Conservation (phyloP, 2,888 invertebrate species). For the Metellina segmentata region DNA sequence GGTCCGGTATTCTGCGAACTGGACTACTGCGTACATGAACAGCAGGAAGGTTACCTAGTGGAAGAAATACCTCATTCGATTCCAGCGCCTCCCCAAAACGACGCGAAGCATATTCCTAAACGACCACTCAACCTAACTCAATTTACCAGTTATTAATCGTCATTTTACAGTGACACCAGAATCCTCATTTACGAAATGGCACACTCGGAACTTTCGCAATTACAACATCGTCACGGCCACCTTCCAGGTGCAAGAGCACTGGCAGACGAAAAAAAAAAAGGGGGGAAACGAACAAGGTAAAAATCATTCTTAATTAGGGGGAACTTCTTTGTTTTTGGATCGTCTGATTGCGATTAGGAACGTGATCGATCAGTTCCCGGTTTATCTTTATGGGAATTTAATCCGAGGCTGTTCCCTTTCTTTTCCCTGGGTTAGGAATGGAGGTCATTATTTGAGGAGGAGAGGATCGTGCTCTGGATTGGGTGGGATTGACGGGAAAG, state of each 20-base stretch:
- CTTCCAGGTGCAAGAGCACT: neutral
- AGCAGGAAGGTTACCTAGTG: too few relatives aligned
- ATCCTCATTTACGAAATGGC: neutral
- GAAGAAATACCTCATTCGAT: too few relatives aligned
- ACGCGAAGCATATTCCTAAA: too few relatives aligned
- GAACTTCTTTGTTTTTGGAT: neutral
- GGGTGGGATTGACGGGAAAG: neutral
- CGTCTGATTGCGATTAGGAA: conserved; percentile 7
- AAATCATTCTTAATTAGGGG: conserved; percentile 14
- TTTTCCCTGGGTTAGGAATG: neutral
- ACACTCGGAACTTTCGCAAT: neutral
- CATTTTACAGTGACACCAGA: too few relatives aligned
- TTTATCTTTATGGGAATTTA: conserved; percentile 44
- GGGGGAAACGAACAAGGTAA: neutral
- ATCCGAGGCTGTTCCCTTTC: neutral
- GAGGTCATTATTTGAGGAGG: neutral
- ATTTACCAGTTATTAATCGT: too few relatives aligned
- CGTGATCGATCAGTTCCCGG: neutral
- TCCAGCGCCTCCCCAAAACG: too few relatives aligned
- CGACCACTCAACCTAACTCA: too few relatives aligned
- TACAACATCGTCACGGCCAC: neutral
- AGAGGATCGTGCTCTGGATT: neutral
- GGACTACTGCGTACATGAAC: too few relatives aligned
- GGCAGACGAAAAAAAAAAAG: neutral
- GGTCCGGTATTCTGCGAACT: too few relatives aligned